Base-by-base conservation (phyloP, 2,888 invertebrate species). In the Tipula lateralis region DNA sequence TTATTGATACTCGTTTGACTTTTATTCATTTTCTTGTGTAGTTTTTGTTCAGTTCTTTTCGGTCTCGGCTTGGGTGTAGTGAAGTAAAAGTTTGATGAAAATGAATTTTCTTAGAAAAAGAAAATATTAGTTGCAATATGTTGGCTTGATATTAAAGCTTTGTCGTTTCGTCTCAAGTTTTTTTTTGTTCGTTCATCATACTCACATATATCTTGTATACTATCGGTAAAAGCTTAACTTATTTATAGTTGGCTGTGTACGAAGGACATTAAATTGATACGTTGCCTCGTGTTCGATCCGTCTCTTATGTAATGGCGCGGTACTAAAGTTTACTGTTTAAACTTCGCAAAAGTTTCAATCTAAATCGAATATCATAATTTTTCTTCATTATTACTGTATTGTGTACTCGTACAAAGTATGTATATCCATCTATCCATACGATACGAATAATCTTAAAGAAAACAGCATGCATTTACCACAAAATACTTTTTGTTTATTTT, bases 401-500 rank as follows among this genome's bases (percentile, higher is more conserved):
- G 44, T 24, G 2, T 66, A 24, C 32, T 32, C 16, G 2, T 24
- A 24, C 66, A 13, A 39, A 32, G 39, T 66, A 3, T 44, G 24
- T 24, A 66, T 9, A 66, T 39, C 66, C 24, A 66, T 66, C 19
- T 24, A 66, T 66, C 66, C 66, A 44, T 66, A 66, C 24, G 24
- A 66, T 66, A 66, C 19, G 66, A 19, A 66, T 66, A 66, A 66
- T 66, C 24, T 66, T 24, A 24, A 24, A 19, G 24, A 66, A n/a
- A 66, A 66, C 66, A 66, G 66, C 66, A 50, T 50, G 44, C 44
- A 66, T 66, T 66, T 66, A 66, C 66, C 24, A 66, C 66, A 66
- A 24, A 66, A 66, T 66, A 9, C 24, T 44, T 44, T 16, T 4
- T 9, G 5, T 44, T 44, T 44, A 24, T 7, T 24, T 66, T 9